A percentile compares a stretch with the other conserved stretches of the same genome.
Conservation (phyloP, 2,113 vertebrate genomes). For the Nesospiza acunhae region DNA sequence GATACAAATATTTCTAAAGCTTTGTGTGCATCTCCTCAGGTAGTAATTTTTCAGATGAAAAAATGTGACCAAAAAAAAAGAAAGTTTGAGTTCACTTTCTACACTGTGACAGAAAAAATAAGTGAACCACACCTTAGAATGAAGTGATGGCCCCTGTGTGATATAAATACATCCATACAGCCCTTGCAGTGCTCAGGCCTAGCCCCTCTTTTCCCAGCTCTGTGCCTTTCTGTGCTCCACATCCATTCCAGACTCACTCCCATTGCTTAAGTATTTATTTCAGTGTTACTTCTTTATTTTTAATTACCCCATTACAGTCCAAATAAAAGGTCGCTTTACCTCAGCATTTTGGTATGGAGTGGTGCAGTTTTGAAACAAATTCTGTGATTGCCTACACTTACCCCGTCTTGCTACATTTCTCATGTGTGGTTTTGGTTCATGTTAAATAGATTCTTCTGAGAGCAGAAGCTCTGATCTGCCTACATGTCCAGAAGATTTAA, state of each 20-base stretch:
- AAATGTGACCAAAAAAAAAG: neutral
- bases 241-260: neutral
- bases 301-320: neutral
- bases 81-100: neutral
- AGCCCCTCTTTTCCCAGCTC: neutral
- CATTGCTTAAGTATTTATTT: neutral
- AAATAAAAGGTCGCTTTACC: neutral
- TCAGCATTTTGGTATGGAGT: neutral
- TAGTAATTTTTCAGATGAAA: neutral
- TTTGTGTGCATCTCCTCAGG: neutral
- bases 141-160: neutral
- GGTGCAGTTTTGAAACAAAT: neutral
- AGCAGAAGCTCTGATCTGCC: neutral
- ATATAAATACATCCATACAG: neutral
- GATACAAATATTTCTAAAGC: neutral
- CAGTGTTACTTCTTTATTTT: neutral
- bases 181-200: neutral
- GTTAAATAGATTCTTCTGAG: neutral
- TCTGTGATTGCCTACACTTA: neutral
- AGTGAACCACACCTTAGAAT: neutral
- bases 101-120: neutral
- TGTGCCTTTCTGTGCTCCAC: rapidly evolving
- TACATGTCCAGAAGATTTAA: neutral
- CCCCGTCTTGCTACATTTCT: neutral
- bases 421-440: neutral